phyloP scores from a whole-genome alignment of 1,140 invertebrate species.

The Drosophila jambulina region DNA sequence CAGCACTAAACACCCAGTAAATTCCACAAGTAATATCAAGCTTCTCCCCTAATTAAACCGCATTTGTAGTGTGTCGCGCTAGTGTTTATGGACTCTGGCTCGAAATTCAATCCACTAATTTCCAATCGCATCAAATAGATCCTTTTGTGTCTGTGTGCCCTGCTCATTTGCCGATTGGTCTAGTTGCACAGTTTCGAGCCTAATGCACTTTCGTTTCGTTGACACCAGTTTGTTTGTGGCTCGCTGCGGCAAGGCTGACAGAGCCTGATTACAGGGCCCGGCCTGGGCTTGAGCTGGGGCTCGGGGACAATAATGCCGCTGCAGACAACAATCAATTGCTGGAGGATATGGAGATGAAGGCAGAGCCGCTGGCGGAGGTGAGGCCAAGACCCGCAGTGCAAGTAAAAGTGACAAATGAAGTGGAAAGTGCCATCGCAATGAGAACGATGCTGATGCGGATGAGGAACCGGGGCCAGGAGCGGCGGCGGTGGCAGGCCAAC shows the following conservation, averaged over 20 bases:
- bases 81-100: constrained; percentile 1
- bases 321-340: constrained; percentile 76
- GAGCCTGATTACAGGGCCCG: constrained; percentile 63
- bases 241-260: constrained; percentile 64
- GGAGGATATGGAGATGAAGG: constrained; percentile 14
- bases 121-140: neutral
- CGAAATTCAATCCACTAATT: neutral
- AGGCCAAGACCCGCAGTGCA: constrained; percentile 68
- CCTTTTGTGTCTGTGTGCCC: constrained; percentile 17
- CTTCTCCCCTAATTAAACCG: neutral
- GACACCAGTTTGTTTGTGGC: constrained; percentile 73
- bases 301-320: constrained; percentile 46
- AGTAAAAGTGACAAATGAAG: constrained; percentile 83
- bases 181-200: constrained; percentile 53
- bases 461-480: constrained; percentile 22
- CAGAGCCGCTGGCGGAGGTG: neutral
- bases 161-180: constrained; percentile 40
- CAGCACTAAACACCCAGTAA: neutral
- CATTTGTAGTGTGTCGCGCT: too few relatives aligned
- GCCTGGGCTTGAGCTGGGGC: constrained; percentile 5
- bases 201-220: constrained; percentile 73
- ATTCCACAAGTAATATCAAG: too few relatives aligned
- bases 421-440: constrained; percentile 70
- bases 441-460: constrained; percentile 39
- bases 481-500: constrained; percentile 40